Base-by-base conservation (phyloP, 2,797 vertebrate species). In the Bovichtus diacanthus region DNA sequence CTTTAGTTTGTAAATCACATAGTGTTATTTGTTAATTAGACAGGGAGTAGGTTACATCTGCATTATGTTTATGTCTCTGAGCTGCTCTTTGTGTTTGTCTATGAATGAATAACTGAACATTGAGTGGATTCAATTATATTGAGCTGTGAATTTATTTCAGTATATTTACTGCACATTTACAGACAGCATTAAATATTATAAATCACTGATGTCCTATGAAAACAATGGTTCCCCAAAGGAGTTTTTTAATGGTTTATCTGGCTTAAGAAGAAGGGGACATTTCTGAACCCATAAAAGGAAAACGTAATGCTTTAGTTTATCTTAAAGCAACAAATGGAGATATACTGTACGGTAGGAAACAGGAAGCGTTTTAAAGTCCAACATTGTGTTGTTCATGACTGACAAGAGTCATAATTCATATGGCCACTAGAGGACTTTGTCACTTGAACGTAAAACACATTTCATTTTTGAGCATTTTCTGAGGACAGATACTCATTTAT, bases 71-170 rank as follows among this genome's bases (percentile, higher is more conserved):
- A 61, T 19, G 11, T 34, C 16, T 55, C 34, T 13, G 53, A 59
- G 53, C 29, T 29, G 59, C 36, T 64, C 51, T 44, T 6, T 60
- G n/a, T 36, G 27, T 9, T n/a, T 54, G 2, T n/a, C 50, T n/a
- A 5, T 47, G 15, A 51, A n/a, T 69, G 23, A 74, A 72, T 19
- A n/a, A 56, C 44, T 65, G 13, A 54, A 61, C 31, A 63, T 18
- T 19, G 25, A 53, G 13, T 11, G 9, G 11, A 23, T 41, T 41
- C 1, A 55, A 44, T 18, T 23, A 41, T 25, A n/a, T 16, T 61
- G 47, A 59, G 13, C 38, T 51, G 36, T 23, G 41, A 13, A 11
- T 68, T 74, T 34, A 25, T n/a, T 31, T 56, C 47, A 9, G 13
- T 59, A 5, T 59, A 55, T 55, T 19, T 55, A 10, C 29, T 55